A percentile compares a stretch with the other conserved stretches of the same genome.
phyloP scores from a whole-genome alignment of 2,797 vertebrate genomes.

The Dendrocincla tyrannina region DNA sequence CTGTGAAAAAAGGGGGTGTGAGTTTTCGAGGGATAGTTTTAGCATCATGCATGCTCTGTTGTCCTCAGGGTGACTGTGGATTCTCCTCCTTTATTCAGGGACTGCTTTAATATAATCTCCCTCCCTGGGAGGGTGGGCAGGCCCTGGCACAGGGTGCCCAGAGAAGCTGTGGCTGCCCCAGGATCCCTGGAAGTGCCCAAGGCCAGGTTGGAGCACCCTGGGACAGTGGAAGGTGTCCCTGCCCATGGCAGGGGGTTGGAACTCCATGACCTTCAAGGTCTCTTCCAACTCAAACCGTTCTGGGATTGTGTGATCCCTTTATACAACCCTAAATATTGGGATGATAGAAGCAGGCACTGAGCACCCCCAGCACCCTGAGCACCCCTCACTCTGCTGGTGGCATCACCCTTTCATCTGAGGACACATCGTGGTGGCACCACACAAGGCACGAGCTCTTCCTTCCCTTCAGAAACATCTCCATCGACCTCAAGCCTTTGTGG shows the following conservation, averaged over 20 bases:
- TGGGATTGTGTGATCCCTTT: not conserved
- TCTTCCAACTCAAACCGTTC: not conserved
- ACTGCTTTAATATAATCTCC: not conserved
- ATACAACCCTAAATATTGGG: fast-evolving
- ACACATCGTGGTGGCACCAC: fast-evolving
- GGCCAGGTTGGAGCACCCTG: not conserved
- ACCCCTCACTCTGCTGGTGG: not conserved
- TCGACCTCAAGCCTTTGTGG: not conserved
- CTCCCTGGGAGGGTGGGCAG: not conserved
- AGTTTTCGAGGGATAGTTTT: not conserved
- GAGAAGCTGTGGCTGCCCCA: not conserved
- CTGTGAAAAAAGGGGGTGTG: not conserved
- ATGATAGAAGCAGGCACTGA: fast-evolving
- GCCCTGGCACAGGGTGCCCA: not conserved
- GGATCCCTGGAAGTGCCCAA: not conserved
- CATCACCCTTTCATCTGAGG: not conserved
- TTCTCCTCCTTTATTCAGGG: not conserved
- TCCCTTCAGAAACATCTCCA: not conserved
- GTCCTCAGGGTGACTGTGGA: fast-evolving
- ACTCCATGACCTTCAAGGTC: not conserved
- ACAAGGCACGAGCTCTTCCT: not conserved
- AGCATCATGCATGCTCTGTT: fast-evolving
- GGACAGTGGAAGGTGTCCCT: not conserved
- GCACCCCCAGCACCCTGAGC: not conserved
- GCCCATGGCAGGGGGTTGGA: not conserved